Evolutionary conservation across 1,140 invertebrate species (phyloP), one percentile per base, ranked within the genome.

Genomic region (Achatina immaculata): DNA sequence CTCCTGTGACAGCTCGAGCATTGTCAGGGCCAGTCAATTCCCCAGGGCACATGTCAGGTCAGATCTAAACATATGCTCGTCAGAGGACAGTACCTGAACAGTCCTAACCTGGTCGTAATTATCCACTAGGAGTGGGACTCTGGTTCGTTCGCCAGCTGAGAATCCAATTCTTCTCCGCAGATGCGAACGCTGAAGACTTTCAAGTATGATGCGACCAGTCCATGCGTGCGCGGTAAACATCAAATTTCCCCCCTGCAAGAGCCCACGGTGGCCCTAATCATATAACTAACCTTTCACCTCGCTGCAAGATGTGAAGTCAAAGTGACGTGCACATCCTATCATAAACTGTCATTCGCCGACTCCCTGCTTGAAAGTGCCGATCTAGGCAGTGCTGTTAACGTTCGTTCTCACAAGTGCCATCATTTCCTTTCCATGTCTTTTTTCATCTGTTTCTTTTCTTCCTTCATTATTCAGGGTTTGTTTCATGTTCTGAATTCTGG

Each of bases 201-300:
- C 42, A 74, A 51, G 6, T 16, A 9, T 74, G 21, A 76, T 76
- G 74, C 24, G 74, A 65, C 48, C 34, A 36, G 74, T 28, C 74
- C 16, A 65, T 55, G 74, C 74, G 74, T 76, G 31, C 4, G 19
- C 36, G 43, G 31, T 55, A 36, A 55, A 55, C 72, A 74, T 43
- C 68, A 3, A 45, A 19, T 51, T 45, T 34, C 6, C 74, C 62
- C 58, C 51, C 62, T 76, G 62, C 3, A 42, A 40, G 58, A n/a
- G 48, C 31, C 34, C 6, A 4, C 31, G 36, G n/a, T 14, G 31
- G 31, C 7, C 24, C 74, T 76, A 76, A 76, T 76, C 51, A 76
- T 76, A 76, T 76, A 76, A 76, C 74, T 76, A 76, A 76, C 74
- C 74, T 76, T 76, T 76, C 74, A 76, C 74, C 55, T 62, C 51